These are phyloP conservation scores for Stenolophus ochropezus DNA, from an alignment of 2,888 invertebrate genomes.

Conservation along the genomic window DNA sequence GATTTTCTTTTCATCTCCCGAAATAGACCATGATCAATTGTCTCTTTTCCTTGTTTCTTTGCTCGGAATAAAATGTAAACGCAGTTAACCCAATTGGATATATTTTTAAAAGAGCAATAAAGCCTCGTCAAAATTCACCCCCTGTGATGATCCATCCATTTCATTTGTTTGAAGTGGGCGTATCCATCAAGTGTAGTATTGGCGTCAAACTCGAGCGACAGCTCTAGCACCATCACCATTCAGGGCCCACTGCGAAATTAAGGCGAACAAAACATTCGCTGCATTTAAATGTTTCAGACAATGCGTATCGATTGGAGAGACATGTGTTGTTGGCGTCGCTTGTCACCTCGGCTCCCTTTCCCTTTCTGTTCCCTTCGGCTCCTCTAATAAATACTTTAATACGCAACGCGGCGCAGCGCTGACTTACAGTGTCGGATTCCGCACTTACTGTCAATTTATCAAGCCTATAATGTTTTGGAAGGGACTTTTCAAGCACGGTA, in stretches of 20 bases:
- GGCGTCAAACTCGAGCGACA: background rate
- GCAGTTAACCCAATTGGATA: background rate
- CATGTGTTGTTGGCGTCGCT: slow-evolving; percentile 37
- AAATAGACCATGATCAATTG: too few species aligned
- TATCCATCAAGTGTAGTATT: background rate
- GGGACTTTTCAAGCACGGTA: background rate
- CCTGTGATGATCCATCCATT: background rate
- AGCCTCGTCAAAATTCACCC: slow-evolving; percentile 8
- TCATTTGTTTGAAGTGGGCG: slow-evolving; percentile 20
- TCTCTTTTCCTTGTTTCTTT: too few species aligned
- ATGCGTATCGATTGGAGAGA: slow-evolving; percentile 32
- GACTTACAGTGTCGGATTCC: slow-evolving; percentile 16
- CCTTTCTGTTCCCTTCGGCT: slow-evolving; percentile 15
- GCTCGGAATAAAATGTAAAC: too few species aligned
- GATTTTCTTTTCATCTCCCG: too few species aligned
- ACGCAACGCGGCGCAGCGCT: background rate
- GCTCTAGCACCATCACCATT: background rate
- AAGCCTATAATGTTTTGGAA: background rate
- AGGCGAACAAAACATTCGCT: slow-evolving; percentile 30
- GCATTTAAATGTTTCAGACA: slow-evolving; percentile 35
- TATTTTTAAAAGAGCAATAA: background rate
- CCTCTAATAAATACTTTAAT: slow-evolving; percentile 32
- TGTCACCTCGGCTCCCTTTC: slow-evolving; percentile 18
- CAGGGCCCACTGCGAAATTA: slow-evolving; percentile 23
- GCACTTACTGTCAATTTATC: slow-evolving; percentile 4